Percentiles rank a stretch among this genome's conserved stretches.
phyloP scores from a whole-genome alignment of 2,113 vertebrate species.

The Daubentonia madagascariensis region DNA sequence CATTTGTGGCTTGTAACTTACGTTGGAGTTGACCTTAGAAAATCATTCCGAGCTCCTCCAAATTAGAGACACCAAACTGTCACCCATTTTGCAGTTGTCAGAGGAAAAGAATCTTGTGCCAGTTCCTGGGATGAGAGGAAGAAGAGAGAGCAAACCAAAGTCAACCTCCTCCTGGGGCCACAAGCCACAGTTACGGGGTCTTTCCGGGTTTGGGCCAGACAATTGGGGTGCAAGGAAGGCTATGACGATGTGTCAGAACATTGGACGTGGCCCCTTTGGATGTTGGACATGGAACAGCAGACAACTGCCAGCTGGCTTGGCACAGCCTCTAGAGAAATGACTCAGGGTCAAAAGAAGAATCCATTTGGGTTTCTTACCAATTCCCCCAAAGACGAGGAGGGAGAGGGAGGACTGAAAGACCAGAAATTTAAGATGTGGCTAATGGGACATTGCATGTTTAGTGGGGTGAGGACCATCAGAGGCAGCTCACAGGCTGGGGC shows the following conservation, averaged over 20 bases:
- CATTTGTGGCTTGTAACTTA: not conserved
- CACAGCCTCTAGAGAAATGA: not conserved
- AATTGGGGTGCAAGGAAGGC: not conserved
- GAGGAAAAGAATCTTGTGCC: not conserved
- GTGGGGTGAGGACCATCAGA: fast-evolving
- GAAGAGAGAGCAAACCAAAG: not conserved
- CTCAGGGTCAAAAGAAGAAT: not conserved
- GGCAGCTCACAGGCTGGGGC: not conserved
- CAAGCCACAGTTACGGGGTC: not conserved
- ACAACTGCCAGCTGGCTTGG: not conserved
- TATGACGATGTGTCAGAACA: not conserved
- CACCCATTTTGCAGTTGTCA: not conserved
- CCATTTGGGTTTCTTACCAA: not conserved
- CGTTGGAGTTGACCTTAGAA: not conserved
- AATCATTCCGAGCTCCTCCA: not conserved
- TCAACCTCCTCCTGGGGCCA: not conserved
- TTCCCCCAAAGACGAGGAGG: not conserved
- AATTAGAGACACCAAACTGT: not conserved
- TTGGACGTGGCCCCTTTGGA: not conserved
- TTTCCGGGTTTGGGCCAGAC: not conserved
- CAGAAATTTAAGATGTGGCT: not conserved
- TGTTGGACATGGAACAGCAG: not conserved
- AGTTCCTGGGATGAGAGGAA: too few relatives aligned
- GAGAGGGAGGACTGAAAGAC: not conserved
- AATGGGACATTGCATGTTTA: not conserved